phyloP scores from a whole-genome alignment of 2,113 vertebrate genomes.

The Nothocercus julius region DNA sequence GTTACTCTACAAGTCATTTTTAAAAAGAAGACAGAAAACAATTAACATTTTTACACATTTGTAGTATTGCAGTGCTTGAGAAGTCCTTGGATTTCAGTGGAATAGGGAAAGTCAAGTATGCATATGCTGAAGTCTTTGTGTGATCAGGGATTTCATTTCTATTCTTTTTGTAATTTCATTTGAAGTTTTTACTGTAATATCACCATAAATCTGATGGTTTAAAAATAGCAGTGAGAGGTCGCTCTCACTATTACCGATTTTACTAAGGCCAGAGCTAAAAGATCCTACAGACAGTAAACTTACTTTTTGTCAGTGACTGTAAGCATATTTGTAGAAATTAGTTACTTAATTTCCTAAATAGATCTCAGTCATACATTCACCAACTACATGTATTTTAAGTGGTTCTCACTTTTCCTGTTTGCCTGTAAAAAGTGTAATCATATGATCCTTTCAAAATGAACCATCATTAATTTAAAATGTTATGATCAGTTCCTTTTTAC shows the following conservation, averaged over 20 bases:
- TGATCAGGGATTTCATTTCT: not conserved
- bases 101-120: not conserved
- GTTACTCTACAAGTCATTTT: not conserved
- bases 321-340: not conserved
- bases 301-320: not conserved
- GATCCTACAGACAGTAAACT: not conserved
- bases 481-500: not conserved
- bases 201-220: not conserved
- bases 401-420: not conserved
- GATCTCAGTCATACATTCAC: not conserved
- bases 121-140: not conserved
- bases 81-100: not conserved
- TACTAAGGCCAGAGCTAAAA: not conserved
- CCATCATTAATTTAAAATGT: conserved; percentile 20
- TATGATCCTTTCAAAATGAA: conserved; percentile 33
- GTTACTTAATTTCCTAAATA: not conserved
- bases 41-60: not conserved
- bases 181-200: not conserved
- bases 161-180: not conserved
- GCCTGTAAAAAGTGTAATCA: conserved; percentile 20
- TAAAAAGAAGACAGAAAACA: not conserved
- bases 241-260: not conserved
- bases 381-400: not conserved
- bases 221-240: not conserved
- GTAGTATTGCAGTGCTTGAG: not conserved